These are phyloP conservation scores for Phthorimaea operculella DNA, from an alignment of 1,140 invertebrate species.

Conservation along the genomic window DNA sequence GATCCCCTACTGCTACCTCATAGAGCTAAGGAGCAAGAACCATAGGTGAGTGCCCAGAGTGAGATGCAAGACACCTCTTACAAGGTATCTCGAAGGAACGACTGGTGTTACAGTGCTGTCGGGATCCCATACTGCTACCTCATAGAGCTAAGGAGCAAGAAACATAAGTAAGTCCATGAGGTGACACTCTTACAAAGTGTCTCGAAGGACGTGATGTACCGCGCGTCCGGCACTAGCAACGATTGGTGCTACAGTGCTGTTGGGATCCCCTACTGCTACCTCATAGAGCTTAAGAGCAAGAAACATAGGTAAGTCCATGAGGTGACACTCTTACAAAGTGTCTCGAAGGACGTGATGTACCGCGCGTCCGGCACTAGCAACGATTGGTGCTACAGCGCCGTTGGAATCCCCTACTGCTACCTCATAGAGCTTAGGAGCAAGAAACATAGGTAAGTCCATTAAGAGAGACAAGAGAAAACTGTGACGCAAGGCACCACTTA, in stretches of 20 bases:
- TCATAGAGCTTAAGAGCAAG: slow-evolving; percentile 76
- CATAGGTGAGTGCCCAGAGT: too few relatives aligned
- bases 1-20: too few relatives aligned
- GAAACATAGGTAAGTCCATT: too few relatives aligned
- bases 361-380: too few relatives aligned
- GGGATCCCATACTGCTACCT: slow-evolving; percentile 75
- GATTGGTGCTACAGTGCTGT: slow-evolving; percentile 75
- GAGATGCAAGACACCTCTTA: slow-evolving; percentile 47
- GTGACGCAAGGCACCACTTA: slow-evolving; percentile 41
- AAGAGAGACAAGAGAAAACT: too few relatives aligned
- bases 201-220: slow-evolving; percentile 56
- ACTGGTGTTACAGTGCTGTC: slow-evolving; percentile 74
- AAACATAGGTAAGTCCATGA: slow-evolving; percentile 64
- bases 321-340: too few relatives aligned
- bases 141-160: slow-evolving; percentile 75
- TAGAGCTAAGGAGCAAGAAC: too few relatives aligned
- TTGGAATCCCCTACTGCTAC: too few relatives aligned
- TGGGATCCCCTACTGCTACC: slow-evolving; percentile 74
- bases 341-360: slow-evolving; percentile 72
- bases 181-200: slow-evolving; percentile 67
- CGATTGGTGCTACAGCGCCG: too few relatives aligned
- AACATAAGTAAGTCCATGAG: slow-evolving; percentile 74
- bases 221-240: slow-evolving; percentile 73
- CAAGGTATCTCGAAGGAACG: slow-evolving; percentile 61
- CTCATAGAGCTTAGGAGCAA: too few relatives aligned